Conservation (phyloP, 2,888 invertebrate genomes). For the Drosophila recens region DNA sequence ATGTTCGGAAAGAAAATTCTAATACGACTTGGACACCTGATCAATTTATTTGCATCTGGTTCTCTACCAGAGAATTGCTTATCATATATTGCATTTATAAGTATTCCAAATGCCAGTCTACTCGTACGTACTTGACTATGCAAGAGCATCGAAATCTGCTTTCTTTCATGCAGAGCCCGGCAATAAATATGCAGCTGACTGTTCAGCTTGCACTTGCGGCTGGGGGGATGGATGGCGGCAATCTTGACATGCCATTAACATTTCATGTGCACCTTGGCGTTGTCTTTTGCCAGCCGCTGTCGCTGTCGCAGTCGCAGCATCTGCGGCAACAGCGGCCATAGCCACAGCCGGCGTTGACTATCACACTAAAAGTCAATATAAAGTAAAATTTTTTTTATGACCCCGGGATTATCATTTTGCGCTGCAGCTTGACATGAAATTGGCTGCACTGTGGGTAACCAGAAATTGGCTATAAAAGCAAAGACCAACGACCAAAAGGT, state of each 20-base stretch:
- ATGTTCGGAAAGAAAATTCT: neutral
- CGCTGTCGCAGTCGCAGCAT: neutral
- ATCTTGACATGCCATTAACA: conserved; percentile 80
- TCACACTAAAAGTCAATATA: conserved; percentile 80
- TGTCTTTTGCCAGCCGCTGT: conserved; percentile 52
- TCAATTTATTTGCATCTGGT: neutral
- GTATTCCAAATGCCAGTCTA: neutral
- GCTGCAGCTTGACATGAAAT: conserved; percentile 78
- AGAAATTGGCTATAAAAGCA: conserved; percentile 78
- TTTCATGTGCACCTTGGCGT: conserved; percentile 78
- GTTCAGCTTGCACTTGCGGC: conserved; percentile 10
- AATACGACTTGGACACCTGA: neutral
- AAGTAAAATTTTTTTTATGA: conserved; percentile 81
- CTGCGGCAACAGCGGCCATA: neutral
- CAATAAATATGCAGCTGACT: conserved; percentile 66
- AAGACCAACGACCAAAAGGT: conserved; percentile 72
- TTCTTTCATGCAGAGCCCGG: conserved; percentile 35
- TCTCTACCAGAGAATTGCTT: neutral
- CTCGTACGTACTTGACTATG: neutral
- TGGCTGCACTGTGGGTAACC: conserved; percentile 79
- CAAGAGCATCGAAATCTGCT: conserved; percentile 10
- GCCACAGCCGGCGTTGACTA: conserved; percentile 65
- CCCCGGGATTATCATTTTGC: conserved; percentile 80
- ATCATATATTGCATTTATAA: conserved; percentile 5
- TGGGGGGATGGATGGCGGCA: conserved; percentile 50